A percentile compares a stretch with the other conserved stretches of the same genome.
Conservation (phyloP, 64 coral and sea anemone species). For the Montipora capricornis region DNA sequence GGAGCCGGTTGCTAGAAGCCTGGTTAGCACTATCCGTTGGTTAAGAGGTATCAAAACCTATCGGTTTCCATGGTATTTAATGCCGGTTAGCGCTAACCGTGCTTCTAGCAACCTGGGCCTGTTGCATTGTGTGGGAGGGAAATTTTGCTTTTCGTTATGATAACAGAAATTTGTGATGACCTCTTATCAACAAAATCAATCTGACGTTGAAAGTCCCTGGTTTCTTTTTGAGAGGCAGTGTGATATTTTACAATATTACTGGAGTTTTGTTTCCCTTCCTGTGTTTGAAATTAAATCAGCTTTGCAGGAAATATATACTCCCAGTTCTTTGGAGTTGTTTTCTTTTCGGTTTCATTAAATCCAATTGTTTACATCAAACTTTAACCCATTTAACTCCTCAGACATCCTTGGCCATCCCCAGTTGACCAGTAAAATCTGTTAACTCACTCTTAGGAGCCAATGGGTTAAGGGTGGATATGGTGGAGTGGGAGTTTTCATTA, state of each 20-base stretch:
- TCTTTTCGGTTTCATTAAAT: neutral
- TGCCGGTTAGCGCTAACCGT: too few relatives aligned
- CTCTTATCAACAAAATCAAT: neutral
- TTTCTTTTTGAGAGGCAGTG: too few relatives aligned
- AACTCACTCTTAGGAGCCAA: too few relatives aligned
- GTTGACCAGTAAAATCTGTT: too few relatives aligned
- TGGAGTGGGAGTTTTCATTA: neutral
- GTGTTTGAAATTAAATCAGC: neutral
- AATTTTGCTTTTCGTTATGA: neutral
- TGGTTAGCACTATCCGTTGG: too few relatives aligned
- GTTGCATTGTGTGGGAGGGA: neutral
- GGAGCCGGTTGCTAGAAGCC: too few relatives aligned
- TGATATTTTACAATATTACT: neutral
- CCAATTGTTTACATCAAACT: neutral
- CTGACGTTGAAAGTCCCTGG: neutral
- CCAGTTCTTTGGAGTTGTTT: neutral
- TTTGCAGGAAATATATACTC: neutral
- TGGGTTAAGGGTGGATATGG: too few relatives aligned
- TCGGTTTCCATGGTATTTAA: too few relatives aligned
- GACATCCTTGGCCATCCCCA: too few relatives aligned
- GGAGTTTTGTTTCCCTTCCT: neutral
- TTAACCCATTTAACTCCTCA: too few relatives aligned
- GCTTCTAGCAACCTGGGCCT: neutral
- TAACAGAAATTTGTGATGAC: too few relatives aligned
- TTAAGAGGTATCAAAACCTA: too few relatives aligned